These are phyloP conservation scores for Hymenopus coronatus DNA, from an alignment of 2,888 invertebrate genomes.

Conservation along the genomic window DNA sequence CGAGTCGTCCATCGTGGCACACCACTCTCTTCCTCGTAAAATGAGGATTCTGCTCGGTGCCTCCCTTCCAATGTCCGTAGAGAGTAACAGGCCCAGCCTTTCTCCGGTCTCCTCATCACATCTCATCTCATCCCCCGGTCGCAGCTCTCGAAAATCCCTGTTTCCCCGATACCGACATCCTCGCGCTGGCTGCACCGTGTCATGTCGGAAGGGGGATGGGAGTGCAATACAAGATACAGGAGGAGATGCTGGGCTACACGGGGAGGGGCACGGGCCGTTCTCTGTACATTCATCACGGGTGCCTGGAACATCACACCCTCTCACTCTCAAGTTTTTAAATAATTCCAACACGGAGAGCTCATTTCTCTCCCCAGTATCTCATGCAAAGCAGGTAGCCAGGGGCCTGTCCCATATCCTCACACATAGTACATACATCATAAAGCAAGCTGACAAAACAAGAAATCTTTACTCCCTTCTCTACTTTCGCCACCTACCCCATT, in stretches of 20 bases:
- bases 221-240: constrained; percentile 23
- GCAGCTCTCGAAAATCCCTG: constrained; percentile 18
- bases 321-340: constrained; percentile 3
- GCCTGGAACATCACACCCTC: constrained; percentile 16
- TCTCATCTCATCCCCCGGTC: background rate
- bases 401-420: background rate
- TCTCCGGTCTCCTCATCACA: constrained; percentile 22
- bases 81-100: constrained; percentile 35
- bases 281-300: constrained; percentile 15
- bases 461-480: background rate
- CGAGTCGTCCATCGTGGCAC: background rate
- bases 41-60: constrained; percentile 29
- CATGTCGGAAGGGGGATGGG: background rate
- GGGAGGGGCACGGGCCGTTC: background rate
- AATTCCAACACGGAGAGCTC: constrained; percentile 5
- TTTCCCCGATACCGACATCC: constrained; percentile 15
- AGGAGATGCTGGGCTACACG: background rate
- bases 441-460: constrained; percentile 12
- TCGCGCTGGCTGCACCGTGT: background rate
- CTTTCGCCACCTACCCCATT: background rate
- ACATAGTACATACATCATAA: background rate
- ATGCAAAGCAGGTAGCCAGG: constrained; percentile 5
- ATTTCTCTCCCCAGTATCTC: background rate
- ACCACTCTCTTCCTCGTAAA: constrained; percentile 26
- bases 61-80: constrained; percentile 38